Evolutionary conservation across 2,888 invertebrate species (phyloP), one percentile per base, ranked within the genome.

Genomic region (Tinea trinotella): DNA sequence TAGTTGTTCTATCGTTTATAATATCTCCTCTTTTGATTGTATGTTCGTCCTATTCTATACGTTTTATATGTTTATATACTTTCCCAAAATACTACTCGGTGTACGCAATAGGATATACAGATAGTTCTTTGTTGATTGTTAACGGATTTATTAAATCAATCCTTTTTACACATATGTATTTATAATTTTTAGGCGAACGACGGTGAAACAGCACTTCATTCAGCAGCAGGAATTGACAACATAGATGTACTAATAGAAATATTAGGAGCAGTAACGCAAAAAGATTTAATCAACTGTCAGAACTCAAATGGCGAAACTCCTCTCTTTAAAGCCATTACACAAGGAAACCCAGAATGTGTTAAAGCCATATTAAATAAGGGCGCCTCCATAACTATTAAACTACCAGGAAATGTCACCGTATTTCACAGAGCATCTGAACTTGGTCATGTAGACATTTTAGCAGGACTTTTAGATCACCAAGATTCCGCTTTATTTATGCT

Each of bases 361-460:
- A 66, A 68, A 60, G 70, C 76, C 20, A 72, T 89, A 49, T 62
- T 88, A 3, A 66, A 72, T 2, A 81, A 81, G 66, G 87, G 85
- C 15, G 87, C 87, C 2, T 76, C 80, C 1, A 61, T 87, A 1
- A 76, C 76, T 60, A 68, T 78, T 12, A 74, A 68, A 50, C 62
- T 87, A 44, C 76, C 78, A 12, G 83, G 83, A 13, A 74, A 85
- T 18, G 70, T 82, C 0, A 90, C 88, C 36, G 84, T 90, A 49
- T 70, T 91, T n/a, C 90, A 90, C 59, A 70, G 88, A 56, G 90
- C 90, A 30, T 87, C 89, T 36, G 87, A 87, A 60, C 66, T 79
- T 58, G 89, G 90, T 0, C 78, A 88, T 56, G 59, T 76, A 13
- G 83, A 86, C 54, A 88, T 90, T 61, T 76, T 91, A 7, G 80